Base-by-base conservation (phyloP, 2,113 vertebrate species). In the Apteryx owenii region DNA sequence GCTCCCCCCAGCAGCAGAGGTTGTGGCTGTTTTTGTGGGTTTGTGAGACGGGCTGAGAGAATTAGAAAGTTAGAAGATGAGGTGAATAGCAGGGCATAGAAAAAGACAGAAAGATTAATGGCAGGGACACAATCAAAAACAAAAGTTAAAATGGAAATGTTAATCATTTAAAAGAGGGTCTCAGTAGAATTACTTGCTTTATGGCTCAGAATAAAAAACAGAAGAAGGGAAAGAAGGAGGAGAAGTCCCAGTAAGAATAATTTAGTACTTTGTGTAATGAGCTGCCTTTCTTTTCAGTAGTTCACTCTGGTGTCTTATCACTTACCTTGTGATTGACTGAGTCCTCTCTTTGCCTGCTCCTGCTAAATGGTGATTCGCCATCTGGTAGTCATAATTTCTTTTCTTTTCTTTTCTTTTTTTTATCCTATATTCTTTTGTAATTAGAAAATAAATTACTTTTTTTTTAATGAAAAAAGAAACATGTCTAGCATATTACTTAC, bases 371-470 rank as follows among this genome's bases (percentile, higher is more conserved):
- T 88, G 95, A 89, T 96, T 97, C 80, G 7, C 97, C 97, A 98
- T 97, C 97, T 93, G 94, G 94, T 90, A 94, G 93, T 97, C 94
- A 97, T 97, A 94, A 97, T 97, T 97, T 97, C 96, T 98, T 98
- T 98, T 97, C 89, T 92, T 98, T 98, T 71, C 40, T 95, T 72
- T 44, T 89, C 40, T 48, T 51, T 90, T 85, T 95, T 96, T 89
- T 50, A 96, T 96, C 76, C 94, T 93, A 89, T 96, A 94, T 91
- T 97, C 95, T 95, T 98, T 97, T 96, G 96, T 98, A 98, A 98
- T 98, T 98, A 98, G 97, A 98, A 98, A 98, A 98, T 98, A 98
- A 98, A 98, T 98, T 98, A 95, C 97, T 95, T 98, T 97, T 96
- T 95, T 93, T 76, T 87, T 79, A 85, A 90, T 66, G 85, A 90